Base-by-base conservation (phyloP, 37 sponge, comb jelly and placozoan species). In the Crambe crambe region DNA sequence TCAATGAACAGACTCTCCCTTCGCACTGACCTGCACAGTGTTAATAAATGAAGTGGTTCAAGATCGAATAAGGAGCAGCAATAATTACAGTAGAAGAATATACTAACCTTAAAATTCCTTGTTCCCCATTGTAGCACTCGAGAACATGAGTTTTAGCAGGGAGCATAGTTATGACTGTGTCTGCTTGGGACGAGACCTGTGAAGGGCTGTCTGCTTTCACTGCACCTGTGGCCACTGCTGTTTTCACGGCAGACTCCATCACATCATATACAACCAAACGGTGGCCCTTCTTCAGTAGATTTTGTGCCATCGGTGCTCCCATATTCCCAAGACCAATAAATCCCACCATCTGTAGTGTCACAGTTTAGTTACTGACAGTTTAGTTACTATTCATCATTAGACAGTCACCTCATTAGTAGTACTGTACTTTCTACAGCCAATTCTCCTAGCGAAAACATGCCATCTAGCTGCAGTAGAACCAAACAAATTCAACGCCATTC, bases 321-420 rank as follows among this genome's bases (percentile, higher is more conserved):
- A 99, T 99, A 89, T 96, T 96, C 2, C 99, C 99, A n/a, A 96
- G 84, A n/a, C 99, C 99, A 20, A 99, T 82, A 78, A 99, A 99
- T 0, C 99, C 99, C 5, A 99, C 80, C 36, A 29, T 29, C 63
- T 61, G 25, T 12, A 47, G 6, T 47, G 51, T 6, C 12, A 15
- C 6, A 47, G 12, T 12, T 47, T 15, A 15, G 6, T 6, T 47
- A 47, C 6, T 47, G 51, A 12, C 51, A 47, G 6, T 47, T 47
- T 47, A n/a, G n/a, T n/a, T n/a, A n/a, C n/a, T n/a, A n/a, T n/a
- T n/a, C n/a, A n/a, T n/a, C n/a, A n/a, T n/a, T n/a, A n/a, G n/a
- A n/a, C n/a, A n/a, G n/a, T n/a, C n/a, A n/a, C n/a, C n/a, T n/a
- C n/a, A n/a, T n/a, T n/a, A n/a, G n/a, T 47, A 47, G 51, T 47